These are phyloP conservation scores for Agrilus biguttatus DNA, from an alignment of 2,888 invertebrate species.

Conservation along the genomic window DNA sequence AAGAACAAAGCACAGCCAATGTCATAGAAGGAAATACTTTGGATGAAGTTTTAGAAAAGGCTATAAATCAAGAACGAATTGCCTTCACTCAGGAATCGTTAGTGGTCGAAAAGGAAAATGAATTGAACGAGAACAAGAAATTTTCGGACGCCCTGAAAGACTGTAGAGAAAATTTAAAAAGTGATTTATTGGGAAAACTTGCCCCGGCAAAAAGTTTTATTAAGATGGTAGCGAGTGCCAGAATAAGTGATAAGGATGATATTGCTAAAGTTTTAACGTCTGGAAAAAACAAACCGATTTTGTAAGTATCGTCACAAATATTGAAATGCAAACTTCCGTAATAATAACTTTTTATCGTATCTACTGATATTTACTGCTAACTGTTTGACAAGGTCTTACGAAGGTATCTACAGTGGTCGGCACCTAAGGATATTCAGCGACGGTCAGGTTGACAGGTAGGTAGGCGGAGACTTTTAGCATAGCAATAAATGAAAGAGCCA, in stretches of 20 bases:
- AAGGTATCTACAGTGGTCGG: too few relatives aligned
- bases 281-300: conserved; percentile 40
- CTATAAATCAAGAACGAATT: conserved; percentile 12
- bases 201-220: conserved; percentile 50
- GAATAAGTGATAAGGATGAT: conserved; percentile 42
- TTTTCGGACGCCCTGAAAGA: conserved; percentile 36
- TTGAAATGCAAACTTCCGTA: too few relatives aligned
- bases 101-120: conserved; percentile 16
- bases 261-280: conserved; percentile 41
- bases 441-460: too few relatives aligned
- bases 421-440: too few relatives aligned
- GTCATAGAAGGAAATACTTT: conserved; percentile 11
- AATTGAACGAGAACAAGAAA: conserved; percentile 3
- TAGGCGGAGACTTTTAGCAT: too few relatives aligned
- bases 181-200: conserved; percentile 44
- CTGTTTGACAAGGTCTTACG: too few relatives aligned
- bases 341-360: background rate
- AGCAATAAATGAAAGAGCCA: too few relatives aligned
- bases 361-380: too few relatives aligned
- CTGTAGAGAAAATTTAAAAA: conserved; percentile 36
- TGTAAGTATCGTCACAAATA: conserved; percentile 25
- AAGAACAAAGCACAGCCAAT: conserved; percentile 13
- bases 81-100: conserved; percentile 19
- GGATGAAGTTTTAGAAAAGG: conserved; percentile 20
- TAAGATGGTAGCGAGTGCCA: conserved; percentile 44